Evolutionary conservation across 2,113 vertebrate species (phyloP), one percentile per base, ranked within the genome.

Genomic region (Dinomys branickii): DNA sequence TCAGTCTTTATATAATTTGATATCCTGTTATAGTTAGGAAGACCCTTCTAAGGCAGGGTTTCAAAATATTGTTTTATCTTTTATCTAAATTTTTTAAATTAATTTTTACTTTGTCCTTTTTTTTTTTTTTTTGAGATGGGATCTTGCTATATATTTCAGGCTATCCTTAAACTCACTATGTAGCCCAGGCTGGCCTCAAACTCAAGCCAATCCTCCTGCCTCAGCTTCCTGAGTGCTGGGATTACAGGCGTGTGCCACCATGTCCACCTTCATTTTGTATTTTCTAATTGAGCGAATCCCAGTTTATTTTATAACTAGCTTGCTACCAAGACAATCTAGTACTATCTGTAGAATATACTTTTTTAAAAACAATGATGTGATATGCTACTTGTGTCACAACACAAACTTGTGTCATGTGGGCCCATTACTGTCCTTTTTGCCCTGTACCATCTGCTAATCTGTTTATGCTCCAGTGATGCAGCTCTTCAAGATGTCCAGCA

Each of bases 81-180:
- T 92, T 85, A n/a, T 85, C 77, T 87, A 95, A 78, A 24, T 44
- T 82, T 80, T n/a, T 17, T 13, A 33, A 33, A 95, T 69, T 1
- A 33, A 58, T 82, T 69, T 85, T 95, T 44, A 88, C 67, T 85
- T 81, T 94, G 67, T n/a, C n/a, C n/a, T n/a, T n/a, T n/a, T n/a
- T n/a, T n/a, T n/a, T 78, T 75, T 71, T 20, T 47, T 77, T 77
- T 77, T 50, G 44, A 50, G 44, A 77, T 14, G 7, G 3, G 28
- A 47, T 50, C 73, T 77, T 30, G 73, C 26, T 77, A 30, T 28
- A 13, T 77, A 50, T 16, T 77, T 77, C 26, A 50, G 73, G 73
- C 41, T 77, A 41, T 12, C 13, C 44, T 47, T 77, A 24, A 77
- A 77, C 73, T 47, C 44, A 47, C 73, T 47, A 7, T 30, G 73